Conservation (phyloP, 1,140 invertebrate species). For the Notospermus geniculatus region DNA sequence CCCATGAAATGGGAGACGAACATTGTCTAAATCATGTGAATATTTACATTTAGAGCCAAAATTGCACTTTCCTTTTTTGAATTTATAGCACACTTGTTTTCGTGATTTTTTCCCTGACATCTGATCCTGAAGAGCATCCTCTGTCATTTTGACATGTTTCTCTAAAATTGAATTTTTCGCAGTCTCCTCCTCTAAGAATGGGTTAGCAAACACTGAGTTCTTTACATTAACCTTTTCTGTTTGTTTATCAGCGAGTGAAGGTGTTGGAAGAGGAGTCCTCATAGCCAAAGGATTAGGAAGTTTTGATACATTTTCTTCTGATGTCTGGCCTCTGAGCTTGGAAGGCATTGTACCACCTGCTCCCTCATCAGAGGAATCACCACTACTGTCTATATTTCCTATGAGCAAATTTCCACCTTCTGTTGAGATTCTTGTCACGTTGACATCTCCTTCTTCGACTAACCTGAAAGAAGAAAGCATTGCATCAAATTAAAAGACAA, state of each 20-base stretch:
- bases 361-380: too few relatives aligned
- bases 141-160: constrained; percentile 90
- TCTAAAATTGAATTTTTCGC: constrained; percentile 83
- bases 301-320: too few relatives aligned
- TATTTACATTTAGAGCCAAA: constrained; percentile 91
- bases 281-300: constrained; percentile 35
- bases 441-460: too few relatives aligned
- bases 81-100: constrained; percentile 90
- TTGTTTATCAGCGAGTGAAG: constrained; percentile 5
- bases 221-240: constrained; percentile 3
- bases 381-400: too few relatives aligned
- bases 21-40: constrained; percentile 84
- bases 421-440: too few relatives aligned
- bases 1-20: not conserved
- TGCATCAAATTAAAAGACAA: too few relatives aligned
- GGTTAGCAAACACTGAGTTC: constrained; percentile 82
- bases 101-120: constrained; percentile 78
- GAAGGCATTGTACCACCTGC: too few relatives aligned
- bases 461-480: too few relatives aligned
- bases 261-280: constrained; percentile 23
- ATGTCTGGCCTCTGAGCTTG: too few relatives aligned
- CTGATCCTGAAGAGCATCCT: constrained; percentile 66
- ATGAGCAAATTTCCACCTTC: too few relatives aligned
- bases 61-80: constrained; percentile 82
- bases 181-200: constrained; percentile 83